A percentile compares a stretch with the other conserved stretches of the same genome.
Conservation (phyloP, 2,888 invertebrate genomes). For the Tetranychus piercei region DNA sequence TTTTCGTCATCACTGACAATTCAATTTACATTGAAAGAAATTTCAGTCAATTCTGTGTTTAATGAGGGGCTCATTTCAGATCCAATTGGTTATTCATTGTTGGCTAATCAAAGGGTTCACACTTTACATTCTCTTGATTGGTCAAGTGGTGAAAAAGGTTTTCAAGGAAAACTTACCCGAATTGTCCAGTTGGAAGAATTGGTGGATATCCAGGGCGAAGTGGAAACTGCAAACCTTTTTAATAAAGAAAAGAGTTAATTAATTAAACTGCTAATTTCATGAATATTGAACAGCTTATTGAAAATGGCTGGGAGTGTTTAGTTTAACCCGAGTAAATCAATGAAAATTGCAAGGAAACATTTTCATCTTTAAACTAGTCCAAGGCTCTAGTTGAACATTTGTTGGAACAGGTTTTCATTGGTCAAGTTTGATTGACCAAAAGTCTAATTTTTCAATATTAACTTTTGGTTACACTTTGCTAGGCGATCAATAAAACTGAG, state of each 20-base stretch:
- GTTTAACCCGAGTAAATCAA: neutral
- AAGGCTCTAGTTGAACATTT: neutral
- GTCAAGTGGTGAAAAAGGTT: neutral
- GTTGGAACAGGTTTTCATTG: too few relatives aligned
- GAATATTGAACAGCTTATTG: too few relatives aligned
- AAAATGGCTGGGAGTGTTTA: too few relatives aligned
- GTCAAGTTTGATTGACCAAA: too few relatives aligned
- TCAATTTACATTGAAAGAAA: neutral
- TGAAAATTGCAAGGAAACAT: neutral
- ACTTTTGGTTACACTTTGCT: too few relatives aligned
- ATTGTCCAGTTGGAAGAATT: slow-evolving; percentile 4
- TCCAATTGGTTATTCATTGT: too few relatives aligned
- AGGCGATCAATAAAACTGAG: too few relatives aligned
- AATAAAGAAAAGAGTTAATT: neutral
- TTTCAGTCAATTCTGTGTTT: neutral
- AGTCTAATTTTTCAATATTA: too few relatives aligned
- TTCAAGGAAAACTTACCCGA: neutral
- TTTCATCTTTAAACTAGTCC: neutral
- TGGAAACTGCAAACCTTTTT: neutral
- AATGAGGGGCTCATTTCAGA: too few relatives aligned
- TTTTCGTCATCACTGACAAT: neutral
- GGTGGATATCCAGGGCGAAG: slow-evolving; percentile 6
- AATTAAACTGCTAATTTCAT: neutral
- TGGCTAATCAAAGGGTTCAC: too few relatives aligned
- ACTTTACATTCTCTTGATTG: neutral